phyloP scores from a whole-genome alignment of 2,113 vertebrate genomes.

The Empidonax traillii region DNA sequence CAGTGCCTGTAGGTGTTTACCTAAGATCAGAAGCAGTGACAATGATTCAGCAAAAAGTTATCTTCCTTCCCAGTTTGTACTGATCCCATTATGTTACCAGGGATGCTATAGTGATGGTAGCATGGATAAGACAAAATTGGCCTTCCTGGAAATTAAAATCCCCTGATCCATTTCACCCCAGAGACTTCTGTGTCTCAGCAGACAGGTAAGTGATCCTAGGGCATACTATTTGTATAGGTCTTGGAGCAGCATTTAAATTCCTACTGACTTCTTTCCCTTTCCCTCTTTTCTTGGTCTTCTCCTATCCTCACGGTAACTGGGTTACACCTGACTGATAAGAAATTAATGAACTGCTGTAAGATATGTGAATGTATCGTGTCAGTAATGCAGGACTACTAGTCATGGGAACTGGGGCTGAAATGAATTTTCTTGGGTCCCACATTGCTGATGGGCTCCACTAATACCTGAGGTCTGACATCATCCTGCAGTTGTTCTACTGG shows the following conservation, averaged over 20 bases:
- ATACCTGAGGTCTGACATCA: not conserved
- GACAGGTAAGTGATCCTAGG: not conserved
- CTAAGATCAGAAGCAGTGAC: not conserved
- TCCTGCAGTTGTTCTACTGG: not conserved
- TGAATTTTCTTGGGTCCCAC: not conserved
- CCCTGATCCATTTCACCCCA: not conserved
- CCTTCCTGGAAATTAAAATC: not conserved
- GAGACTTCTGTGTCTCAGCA: not conserved
- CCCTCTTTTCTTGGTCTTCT: not conserved
- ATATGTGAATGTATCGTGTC: not conserved
- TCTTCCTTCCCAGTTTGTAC: not conserved
- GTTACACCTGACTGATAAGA: not conserved
- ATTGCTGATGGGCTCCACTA: not conserved
- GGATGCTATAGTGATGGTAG: not conserved
- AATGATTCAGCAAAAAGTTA: constrained; percentile 20
- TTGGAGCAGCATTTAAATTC: not conserved
- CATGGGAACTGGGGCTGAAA: not conserved
- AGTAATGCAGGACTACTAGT: not conserved
- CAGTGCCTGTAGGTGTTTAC: not conserved
- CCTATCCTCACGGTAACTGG: not conserved
- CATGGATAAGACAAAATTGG: not conserved
- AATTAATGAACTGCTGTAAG: constrained; percentile 19
- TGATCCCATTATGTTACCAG: not conserved
- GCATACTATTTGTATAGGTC: not conserved
- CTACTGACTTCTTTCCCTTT: not conserved